phyloP scores from a whole-genome alignment of 1,140 invertebrate genomes.

The Heliothis subflexa region DNA sequence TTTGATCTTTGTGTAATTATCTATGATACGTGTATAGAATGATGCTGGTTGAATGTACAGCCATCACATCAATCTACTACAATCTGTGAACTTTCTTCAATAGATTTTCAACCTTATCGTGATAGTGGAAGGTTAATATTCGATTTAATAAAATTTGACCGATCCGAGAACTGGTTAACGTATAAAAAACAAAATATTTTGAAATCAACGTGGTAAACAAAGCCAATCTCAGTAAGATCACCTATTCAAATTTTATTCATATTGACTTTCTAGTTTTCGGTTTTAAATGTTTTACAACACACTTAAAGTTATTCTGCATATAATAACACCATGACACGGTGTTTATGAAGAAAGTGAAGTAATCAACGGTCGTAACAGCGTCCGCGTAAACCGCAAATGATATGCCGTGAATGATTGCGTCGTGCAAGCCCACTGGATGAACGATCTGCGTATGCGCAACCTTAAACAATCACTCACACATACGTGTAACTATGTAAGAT shows the following conservation, averaged over 20 bases:
- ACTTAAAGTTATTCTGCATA: slow-evolving; percentile 28
- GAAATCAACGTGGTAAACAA: no score
- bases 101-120: no score
- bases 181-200: no score
- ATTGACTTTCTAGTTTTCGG: not conserved
- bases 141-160: no score
- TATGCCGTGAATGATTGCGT: slow-evolving; percentile 60
- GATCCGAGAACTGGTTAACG: no score
- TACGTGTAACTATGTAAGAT: not conserved
- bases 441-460: not conserved
- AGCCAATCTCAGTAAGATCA: not conserved
- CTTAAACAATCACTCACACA: not conserved
- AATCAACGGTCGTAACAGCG: slow-evolving; percentile 67
- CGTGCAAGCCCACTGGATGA: not conserved
- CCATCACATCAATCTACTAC: no score
- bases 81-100: no score
- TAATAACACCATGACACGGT: slow-evolving; percentile 45
- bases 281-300: not conserved
- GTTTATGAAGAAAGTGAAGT: slow-evolving; percentile 69
- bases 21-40: not conserved
- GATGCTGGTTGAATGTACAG: not conserved
- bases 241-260: not conserved
- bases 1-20: slow-evolving; percentile 12
- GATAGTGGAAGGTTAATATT: no score
- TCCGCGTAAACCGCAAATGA: slow-evolving; percentile 66